Base-by-base conservation (phyloP, 2,888 invertebrate species). In the Leptopilina drosophilae region DNA sequence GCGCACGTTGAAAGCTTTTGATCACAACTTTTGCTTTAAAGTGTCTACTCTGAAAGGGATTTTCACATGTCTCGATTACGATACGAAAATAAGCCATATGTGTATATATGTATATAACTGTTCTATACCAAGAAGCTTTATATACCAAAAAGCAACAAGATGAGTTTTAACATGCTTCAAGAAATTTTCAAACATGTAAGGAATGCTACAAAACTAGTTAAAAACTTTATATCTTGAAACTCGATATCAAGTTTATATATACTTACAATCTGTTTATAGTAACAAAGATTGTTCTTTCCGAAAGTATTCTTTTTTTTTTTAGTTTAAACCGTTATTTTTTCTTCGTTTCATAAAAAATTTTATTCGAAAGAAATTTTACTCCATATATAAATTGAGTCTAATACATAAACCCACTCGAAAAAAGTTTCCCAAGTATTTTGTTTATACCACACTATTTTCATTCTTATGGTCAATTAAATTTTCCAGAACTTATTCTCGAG, bases 151-250 rank as follows among this genome's bases (percentile, higher is more conserved):
- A 14, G 53, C 53, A 73, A 73, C 56, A 73, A 73, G 53, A 33
- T n/a, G 73, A 73, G 56, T 73, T 56, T 12, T 12, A 1, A 33
- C 53, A 33, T 26, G 53, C n/a, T 56, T 73, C 73, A 56, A 7
- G 33, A 73, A 73, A 73, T 56, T 26, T 33, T 53, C 14, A 56
- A 33, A 73, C n/a, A 73, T n/a, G 33, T 73, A n/a, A 56, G 20
- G n/a, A 73, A 73, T 73, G 33, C 33, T 33, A 56, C 53, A 73
- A 73, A 73, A 56, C 56, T 56, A 56, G 56, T 56, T 56, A 69
- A 26, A 73, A 56, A 69, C 69, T 69, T 69, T 26, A 67, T 20
- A 6, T 8, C 15, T 26, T 53, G 20, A 53, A 69, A 69, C 20
- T 69, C 53, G 12, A 14, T 46, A 42, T n/a, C 42, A 20, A 42